These are phyloP conservation scores for Cyprinus carpio DNA, from an alignment of 2,113 vertebrate species.

Conservation along the genomic window DNA sequence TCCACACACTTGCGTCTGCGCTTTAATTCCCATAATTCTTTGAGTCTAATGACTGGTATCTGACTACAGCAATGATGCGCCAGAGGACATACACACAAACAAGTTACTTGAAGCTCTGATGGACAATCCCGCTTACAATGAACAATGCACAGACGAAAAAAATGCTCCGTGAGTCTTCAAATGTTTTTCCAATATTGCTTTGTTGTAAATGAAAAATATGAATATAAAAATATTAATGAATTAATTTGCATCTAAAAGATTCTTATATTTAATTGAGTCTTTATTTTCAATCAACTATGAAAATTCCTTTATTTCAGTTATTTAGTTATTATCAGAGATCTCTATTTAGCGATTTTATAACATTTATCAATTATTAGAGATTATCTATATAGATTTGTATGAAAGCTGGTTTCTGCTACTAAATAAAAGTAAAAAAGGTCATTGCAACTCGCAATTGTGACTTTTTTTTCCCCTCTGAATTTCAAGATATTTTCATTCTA, in stretches of 20 bases:
- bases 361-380: no score
- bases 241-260: neutral
- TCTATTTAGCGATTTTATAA: no score
- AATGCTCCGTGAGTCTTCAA: conserved; percentile 80
- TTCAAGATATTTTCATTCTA: no score
- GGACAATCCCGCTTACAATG: conserved; percentile 85
- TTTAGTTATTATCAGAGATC: neutral
- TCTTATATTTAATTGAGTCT: neutral
- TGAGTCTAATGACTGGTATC: conserved; percentile 4
- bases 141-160: conserved; percentile 84
- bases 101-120: conserved; percentile 82
- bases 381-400: no score
- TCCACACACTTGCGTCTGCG: neutral
- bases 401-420: no score
- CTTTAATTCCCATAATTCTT: neutral
- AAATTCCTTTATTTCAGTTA: neutral
- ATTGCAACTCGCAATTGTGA: neutral
- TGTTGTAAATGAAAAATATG: neutral
- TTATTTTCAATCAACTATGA: neutral
- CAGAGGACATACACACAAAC: conserved; percentile 81
- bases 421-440: neutral
- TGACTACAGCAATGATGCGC: conserved; percentile 86
- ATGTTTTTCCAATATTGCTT: neutral
- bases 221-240: neutral
- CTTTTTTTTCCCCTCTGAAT: neutral